Base-by-base conservation (phyloP, 2,888 invertebrate species). In the Craniophora ligustri region DNA sequence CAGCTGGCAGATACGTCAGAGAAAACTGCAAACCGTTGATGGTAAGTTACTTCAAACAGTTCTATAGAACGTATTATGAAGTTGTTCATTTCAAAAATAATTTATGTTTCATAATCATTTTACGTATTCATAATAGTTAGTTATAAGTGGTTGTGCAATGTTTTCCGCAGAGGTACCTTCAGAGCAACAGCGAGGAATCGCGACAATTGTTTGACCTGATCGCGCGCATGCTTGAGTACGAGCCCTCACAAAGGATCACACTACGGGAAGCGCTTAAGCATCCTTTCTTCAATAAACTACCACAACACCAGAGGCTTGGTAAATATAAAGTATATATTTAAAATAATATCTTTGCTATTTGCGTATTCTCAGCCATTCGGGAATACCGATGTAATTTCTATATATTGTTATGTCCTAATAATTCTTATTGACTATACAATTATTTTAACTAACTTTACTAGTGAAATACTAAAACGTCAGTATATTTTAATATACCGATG, bases 21-120 rank as follows among this genome's bases (percentile, higher is more conserved):
- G 99, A 99, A 88, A 99, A 99, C 89, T 99, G 99, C 94, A 99
- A 98, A 94, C 99, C 99, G 48, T 93, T 99, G 75, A 94, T 96
- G 94, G 98, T 98, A 91, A 96, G 95, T 94, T 38, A 21, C 8
- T 6, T 26, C 16, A 5, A 16, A n/a, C 8, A n/a, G n/a, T n/a
- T n/a, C n/a, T n/a, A n/a, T n/a, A n/a, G n/a, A n/a, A n/a, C n/a
- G n/a, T n/a, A n/a, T n/a, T n/a, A n/a, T 38, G 8, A 1, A 13
- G 15, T 16, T 35, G 13, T 15, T 28, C 11, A 32, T 32, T 32
- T 19, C 11, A 11, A 19, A n/a, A 44, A n/a, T n/a, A 26, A n/a
- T 10, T 10, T 0, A 2, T 23, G 23, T 26, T n/a, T 26, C 1
- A 26, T n/a, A n/a, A n/a, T 26, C n/a, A 2, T n/a, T n/a, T 10